Conservation (phyloP, 1,140 invertebrate genomes). For the Lasaia peninsularis region DNA sequence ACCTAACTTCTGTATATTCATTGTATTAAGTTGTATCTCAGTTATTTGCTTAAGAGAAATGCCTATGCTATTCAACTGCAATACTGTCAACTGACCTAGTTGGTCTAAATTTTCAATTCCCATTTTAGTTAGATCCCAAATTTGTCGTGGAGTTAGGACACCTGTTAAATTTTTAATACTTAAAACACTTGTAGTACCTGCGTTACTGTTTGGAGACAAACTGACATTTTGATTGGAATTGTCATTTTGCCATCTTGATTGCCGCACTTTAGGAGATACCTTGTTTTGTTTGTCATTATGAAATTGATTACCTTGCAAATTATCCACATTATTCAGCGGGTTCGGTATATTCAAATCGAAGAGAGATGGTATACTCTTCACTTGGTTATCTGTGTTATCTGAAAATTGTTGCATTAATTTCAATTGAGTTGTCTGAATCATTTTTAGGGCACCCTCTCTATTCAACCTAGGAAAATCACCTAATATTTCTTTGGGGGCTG, state of each 20-base stretch:
- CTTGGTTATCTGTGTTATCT: constrained; percentile 50
- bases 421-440: constrained; percentile 84
- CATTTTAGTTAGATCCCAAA: constrained; percentile 77
- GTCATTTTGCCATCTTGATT: constrained; percentile 80
- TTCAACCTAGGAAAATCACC: constrained; percentile 90
- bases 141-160: constrained; percentile 76
- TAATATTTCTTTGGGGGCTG: constrained; percentile 92
- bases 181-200: constrained; percentile 57
- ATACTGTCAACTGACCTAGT: constrained; percentile 77
- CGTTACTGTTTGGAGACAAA: constrained; percentile 45
- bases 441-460: constrained; percentile 84
- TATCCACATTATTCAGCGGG: constrained; percentile 54
- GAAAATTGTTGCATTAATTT: constrained; percentile 79
- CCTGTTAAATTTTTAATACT: constrained; percentile 78
- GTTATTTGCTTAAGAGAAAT: constrained; percentile 78
- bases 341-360: constrained; percentile 78
- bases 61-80: constrained; percentile 78
- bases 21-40: constrained; percentile 79
- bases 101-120: constrained; percentile 79
- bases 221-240: constrained; percentile 58
- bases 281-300: constrained; percentile 65
- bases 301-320: constrained; percentile 41
- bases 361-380: constrained; percentile 75
- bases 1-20: constrained; percentile 77
- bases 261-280: constrained; percentile 76